Conservation (phyloP, 2,113 vertebrate species). For the Corythoichthys haematopterus region DNA sequence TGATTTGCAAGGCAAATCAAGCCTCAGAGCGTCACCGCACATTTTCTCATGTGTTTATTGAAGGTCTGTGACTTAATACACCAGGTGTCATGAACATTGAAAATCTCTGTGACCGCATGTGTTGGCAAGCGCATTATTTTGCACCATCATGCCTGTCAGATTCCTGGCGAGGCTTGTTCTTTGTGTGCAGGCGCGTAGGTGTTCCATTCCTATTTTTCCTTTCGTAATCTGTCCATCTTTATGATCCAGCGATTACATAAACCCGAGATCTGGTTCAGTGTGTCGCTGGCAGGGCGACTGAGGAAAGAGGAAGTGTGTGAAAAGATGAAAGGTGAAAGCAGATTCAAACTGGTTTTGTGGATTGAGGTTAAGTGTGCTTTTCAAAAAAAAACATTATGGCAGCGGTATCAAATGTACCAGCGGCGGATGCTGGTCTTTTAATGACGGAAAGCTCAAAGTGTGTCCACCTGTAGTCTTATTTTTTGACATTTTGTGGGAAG, state of each 20-base stretch:
- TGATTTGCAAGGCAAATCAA: constrained; percentile 28
- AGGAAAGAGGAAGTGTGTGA: constrained; percentile 2
- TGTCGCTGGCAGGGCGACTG: constrained; percentile 43
- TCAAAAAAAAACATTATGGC: no score
- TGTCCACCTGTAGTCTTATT: no score
- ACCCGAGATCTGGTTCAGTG: constrained; percentile 59
- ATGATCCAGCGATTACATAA: constrained; percentile 64
- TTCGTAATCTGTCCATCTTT: constrained; percentile 61
- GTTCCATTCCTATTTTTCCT: constrained; percentile 45
- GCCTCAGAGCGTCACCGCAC: not conserved
- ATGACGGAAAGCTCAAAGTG: no score
- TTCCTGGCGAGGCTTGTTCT: constrained; percentile 10
- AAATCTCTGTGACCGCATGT: constrained; percentile 1
- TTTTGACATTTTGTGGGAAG: no score
- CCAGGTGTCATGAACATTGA: constrained; percentile 20
- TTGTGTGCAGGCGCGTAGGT: constrained; percentile 14
- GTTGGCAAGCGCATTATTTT: constrained; percentile 20
- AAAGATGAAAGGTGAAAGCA: constrained; percentile 21
- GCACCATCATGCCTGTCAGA: constrained; percentile 16
- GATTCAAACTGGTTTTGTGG: not conserved
- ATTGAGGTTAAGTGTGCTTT: no score
- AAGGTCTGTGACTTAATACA: not conserved
- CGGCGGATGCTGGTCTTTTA: no score
- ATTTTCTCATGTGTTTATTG: not conserved
- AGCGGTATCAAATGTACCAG: no score